Base-by-base conservation (phyloP, 92 coral and sea anemone species). In the Heliopora coerulea region DNA sequence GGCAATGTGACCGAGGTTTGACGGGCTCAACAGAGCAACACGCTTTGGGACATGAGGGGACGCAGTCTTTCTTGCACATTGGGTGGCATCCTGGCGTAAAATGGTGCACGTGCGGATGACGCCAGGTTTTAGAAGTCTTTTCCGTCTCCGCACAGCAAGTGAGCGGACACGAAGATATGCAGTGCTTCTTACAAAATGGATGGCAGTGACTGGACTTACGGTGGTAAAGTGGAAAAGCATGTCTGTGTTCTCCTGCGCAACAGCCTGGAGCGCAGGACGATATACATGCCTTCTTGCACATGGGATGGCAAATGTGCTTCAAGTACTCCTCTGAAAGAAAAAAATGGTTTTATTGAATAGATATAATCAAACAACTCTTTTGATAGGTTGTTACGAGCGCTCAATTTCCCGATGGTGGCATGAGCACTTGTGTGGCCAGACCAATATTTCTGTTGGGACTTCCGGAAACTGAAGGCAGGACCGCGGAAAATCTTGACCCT, bases 251-350 rank as follows among this genome's bases (percentile, higher is more conserved):
- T 13, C 77, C 77, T 29, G 68, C 88, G 54, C 99, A 95, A 60
- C 99, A 95, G 23, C 96, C 96, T 14, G 87, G 84, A n/a, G 69
- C 73, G 35, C 99, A 95, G 8, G 99, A 95, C 4, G 85, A 82
- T 24, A 95, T 75, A 25, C 99, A 95, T 30, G 85, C 85, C 21
- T 70, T 79, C 15, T 87, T 83, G 40, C 99, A 95, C 64, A 70
- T 33, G 7, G 91, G 91, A 35, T 95, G 95, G 75, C 99, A 95
- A 64, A 90, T 84, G 20, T 74, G 70, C 62, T 86, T 86, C 78
- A 95, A 88, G 67, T 83, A 95, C 72, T 85, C 86, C 26, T 80
- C 99, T 95, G 77, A 49, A 69, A 79, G 24, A 65, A 14, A 34
- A 63, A 75, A 4, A 24, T 62, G 28, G n/a, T 17, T 19, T 27